phyloP scores from a whole-genome alignment of 2,888 invertebrate species.

The Heteromyza rotundicornis region DNA sequence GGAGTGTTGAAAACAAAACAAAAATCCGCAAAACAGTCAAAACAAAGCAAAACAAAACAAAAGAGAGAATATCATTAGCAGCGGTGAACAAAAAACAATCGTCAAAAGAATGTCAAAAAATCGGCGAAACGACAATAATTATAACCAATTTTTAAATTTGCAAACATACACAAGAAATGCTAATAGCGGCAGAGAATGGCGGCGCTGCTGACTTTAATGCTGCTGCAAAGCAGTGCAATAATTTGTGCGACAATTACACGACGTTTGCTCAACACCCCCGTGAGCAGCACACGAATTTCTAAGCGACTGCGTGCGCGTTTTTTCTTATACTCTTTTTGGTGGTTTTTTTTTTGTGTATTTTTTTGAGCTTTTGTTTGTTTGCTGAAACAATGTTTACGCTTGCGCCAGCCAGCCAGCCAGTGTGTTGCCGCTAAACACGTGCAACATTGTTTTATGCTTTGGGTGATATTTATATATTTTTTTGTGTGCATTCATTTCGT shows the following conservation, averaged over 20 bases:
- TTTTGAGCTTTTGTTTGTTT: too few relatives aligned
- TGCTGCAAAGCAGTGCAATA: not conserved
- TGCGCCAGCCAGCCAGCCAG: not conserved
- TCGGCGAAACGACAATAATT: not conserved
- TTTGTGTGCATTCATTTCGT: not conserved
- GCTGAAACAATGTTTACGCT: too few relatives aligned
- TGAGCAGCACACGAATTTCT: not conserved
- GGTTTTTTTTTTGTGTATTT: too few relatives aligned
- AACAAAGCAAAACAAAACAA: too few relatives aligned
- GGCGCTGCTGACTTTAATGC: not conserved
- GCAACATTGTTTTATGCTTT: not conserved
- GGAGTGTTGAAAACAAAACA: too few relatives aligned
- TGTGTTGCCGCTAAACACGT: not conserved
- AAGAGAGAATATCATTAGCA: too few relatives aligned
- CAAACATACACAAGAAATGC: not conserved
- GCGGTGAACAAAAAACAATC: too few relatives aligned
- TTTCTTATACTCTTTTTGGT: not conserved
- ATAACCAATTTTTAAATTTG: not conserved
- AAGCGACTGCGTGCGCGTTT: not conserved
- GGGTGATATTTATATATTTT: too few relatives aligned
- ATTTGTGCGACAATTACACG: constrained; percentile 5
- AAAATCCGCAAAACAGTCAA: too few relatives aligned
- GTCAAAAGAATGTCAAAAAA: constrained; percentile 1
- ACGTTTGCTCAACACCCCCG: not conserved
- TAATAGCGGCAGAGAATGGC: not conserved